A percentile compares a stretch with the other conserved stretches of the same genome.
Evolutionary conservation across 2,888 invertebrate species (phyloP).

Genomic region (Asteroscopus sphinx): DNA sequence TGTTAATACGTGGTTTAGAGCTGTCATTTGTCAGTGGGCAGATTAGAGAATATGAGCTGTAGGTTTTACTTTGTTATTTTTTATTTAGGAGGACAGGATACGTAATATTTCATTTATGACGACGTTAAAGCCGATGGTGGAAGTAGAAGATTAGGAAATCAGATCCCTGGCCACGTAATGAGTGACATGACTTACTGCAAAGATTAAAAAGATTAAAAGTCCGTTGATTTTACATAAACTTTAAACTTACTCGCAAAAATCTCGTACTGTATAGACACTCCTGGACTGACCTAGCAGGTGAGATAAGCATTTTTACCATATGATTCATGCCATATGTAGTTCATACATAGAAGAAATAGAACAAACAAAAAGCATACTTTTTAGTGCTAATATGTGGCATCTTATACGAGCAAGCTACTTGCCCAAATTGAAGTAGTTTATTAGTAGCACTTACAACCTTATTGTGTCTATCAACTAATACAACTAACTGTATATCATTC

Average conservation of each 20-base stretch:
- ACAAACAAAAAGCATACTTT: too few species aligned
- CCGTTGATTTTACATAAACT: too few species aligned
- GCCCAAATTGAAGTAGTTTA: too few species aligned
- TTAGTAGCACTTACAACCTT: constrained; percentile 19
- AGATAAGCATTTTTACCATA: too few species aligned
- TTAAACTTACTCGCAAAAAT: too few species aligned
- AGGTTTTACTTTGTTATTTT: constrained; percentile 25
- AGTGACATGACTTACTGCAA: not conserved
- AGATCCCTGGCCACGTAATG: not conserved
- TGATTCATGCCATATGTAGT: too few species aligned
- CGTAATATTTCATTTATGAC: constrained; percentile 27
- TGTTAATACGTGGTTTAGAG: constrained; percentile 58
- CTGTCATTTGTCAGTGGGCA: constrained; percentile 42
- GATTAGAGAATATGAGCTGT: constrained; percentile 31
- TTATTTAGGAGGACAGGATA: constrained; percentile 3
- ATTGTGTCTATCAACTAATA: constrained; percentile 9
- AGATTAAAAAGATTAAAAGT: not conserved
- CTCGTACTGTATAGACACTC: too few species aligned
- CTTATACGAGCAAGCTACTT: too few species aligned
- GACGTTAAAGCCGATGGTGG: constrained; percentile 17
- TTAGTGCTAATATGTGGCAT: too few species aligned
- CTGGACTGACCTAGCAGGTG: too few species aligned
- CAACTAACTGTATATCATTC: not conserved
- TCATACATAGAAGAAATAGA: too few species aligned
- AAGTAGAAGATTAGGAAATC: constrained; percentile 10